Evolutionary conservation across 1,140 invertebrate genomes (phyloP), one percentile per base, ranked within the genome.

Genomic region (Penaeus vannamei): DNA sequence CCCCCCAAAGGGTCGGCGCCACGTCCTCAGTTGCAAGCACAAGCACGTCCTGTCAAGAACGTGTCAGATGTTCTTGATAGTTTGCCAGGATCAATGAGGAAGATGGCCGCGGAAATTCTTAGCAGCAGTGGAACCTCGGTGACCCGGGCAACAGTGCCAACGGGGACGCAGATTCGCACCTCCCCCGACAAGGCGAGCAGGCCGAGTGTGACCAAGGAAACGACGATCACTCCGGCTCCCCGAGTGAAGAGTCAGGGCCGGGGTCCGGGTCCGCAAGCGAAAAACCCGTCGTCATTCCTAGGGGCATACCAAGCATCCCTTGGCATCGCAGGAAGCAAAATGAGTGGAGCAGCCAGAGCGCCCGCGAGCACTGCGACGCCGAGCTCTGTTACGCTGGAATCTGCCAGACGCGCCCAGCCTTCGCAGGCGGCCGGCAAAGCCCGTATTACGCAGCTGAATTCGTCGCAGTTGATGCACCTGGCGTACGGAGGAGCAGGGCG

Each of bases 381-480:
- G 1, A 66, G 46, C 19, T 69, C 42, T 23, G 64, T 42, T 32
- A 36, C 83, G 19, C 26, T 46, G 26, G 26, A 53, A 7, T 53
- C 46, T 66, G 62, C 61, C 19, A 84, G 53, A 59, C 81, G 53
- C 26, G 62, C 36, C 29, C 80, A 29, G 32, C 86, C 79, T 23
- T 46, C 62, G 14, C 29, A 82, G 23, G 23, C 64, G 14, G 53
- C 29, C 26, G 26, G 36, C 61, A 36, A 81, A 17, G 23, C 32
- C 36, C 82, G 66, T 61, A 53, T 89, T 53, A 46, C 82, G 2
- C 90, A 91, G 76, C 46, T 91, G 19, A 89, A 59, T 76, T 64
- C 90, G 22, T 59, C 84, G 53, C 86, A 91, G 36, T 84, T 91
- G 36, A 86, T 91, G 84, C 84, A 91, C 32, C 59, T 89, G 62